Conservation (phyloP, 2,888 invertebrate genomes). For the Parnassius apollo region DNA sequence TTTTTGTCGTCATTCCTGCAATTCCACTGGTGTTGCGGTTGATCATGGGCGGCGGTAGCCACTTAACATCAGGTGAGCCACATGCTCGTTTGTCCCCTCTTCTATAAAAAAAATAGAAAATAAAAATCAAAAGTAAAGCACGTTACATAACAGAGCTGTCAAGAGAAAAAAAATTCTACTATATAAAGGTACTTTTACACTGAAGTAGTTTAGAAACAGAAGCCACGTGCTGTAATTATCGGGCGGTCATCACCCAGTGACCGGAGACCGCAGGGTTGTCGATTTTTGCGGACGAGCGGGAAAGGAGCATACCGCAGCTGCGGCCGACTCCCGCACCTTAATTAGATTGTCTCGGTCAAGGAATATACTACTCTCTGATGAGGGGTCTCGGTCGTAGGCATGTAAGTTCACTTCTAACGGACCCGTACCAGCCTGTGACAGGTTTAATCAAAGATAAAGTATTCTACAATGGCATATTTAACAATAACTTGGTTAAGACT, state of each 20-base stretch:
- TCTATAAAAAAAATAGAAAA: no score
- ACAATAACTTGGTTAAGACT: no score
- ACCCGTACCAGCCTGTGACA: background rate
- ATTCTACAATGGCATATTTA: no score
- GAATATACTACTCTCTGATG: constrained; percentile 15
- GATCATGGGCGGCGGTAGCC: no score
- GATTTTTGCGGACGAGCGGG: constrained; percentile 44
- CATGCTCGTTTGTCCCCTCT: no score
- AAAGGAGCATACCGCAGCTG: constrained; percentile 35
- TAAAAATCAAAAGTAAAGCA: no score
- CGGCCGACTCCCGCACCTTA: constrained; percentile 16
- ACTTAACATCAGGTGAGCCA: no score
- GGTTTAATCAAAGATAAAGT: background rate
- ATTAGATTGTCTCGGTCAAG: constrained; percentile 30
- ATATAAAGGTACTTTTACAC: constrained; percentile 19
- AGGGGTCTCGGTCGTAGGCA: constrained; percentile 18
- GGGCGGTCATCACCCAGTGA: constrained; percentile 34
- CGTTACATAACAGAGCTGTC: no score
- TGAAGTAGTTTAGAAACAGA: constrained; percentile 2
- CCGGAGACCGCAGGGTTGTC: constrained; percentile 47
- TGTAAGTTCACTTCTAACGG: constrained; percentile 18
- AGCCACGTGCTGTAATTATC: constrained; percentile 46
- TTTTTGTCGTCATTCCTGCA: no score
- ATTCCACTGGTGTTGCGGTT: no score
- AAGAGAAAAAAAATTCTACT: no score